Base-by-base conservation (phyloP, 2,113 vertebrate genomes). In the Otus sunia region DNA sequence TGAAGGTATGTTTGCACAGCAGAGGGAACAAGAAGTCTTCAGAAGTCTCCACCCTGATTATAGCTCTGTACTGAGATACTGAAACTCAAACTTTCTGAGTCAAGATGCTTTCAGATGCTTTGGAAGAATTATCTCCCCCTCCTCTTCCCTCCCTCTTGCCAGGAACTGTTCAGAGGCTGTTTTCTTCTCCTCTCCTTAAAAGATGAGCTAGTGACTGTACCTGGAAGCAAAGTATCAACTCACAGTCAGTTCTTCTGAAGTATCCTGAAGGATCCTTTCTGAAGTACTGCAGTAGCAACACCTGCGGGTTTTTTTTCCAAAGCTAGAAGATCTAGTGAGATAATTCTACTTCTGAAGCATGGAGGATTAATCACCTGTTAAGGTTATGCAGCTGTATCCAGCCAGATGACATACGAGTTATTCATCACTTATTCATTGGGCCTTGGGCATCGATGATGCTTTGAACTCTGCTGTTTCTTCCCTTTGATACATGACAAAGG, bases 391-490 rank as follows among this genome's bases (percentile, higher is more conserved):
- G 39, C 27, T 43, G 14, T 39, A 47, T 73, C 36, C 23, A 59
- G 39, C 6, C 14, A 69, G 43, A 73, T 84, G 63, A 64, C 14
- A 27, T 26, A 10, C 1, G 7, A 19, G 14, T 77, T 94, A 37
- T 34, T 67, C 30, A 74, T 13, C 30, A 36, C 34, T 59, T 88
- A 64, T 29, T 83, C 23, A 73, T 13, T 2, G 5, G 13, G 12
- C 13, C 45, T 66, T 41, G 11, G n/a, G 2, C 26, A 85, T 58
- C 0, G 0, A 3, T 63, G 39, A 26, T 47, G 23, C 45, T 76
- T 73, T 78, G 34, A 67, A 34, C 19, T 63, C 32, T 79, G 16
- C 7, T 55, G 25, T 91, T 79, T 43, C 12, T 75, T 93, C 11
- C 5, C 16, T 75, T 79, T 75, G n/a, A 12, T 16, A 41, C 41